Percentiles rank a stretch among this genome's conserved stretches.
phyloP scores from a whole-genome alignment of 2,888 invertebrate species.

The Cheilosia grossa region DNA sequence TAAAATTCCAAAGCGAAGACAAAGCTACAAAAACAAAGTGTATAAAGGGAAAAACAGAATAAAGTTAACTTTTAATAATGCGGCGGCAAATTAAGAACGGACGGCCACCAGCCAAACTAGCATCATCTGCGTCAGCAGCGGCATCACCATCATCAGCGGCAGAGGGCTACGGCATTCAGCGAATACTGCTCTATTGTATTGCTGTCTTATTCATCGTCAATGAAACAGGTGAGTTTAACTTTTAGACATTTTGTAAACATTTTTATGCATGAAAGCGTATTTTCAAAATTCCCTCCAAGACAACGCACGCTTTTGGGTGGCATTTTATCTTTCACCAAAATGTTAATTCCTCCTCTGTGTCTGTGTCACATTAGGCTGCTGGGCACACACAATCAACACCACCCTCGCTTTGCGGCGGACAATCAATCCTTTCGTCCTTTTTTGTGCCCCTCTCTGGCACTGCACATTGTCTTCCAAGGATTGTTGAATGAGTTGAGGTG shows the following conservation, averaged over 20 bases:
- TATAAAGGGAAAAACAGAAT: background rate
- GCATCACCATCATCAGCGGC: background rate
- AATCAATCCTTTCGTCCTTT: constrained; percentile 11
- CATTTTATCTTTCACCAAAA: background rate
- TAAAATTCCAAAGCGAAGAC: background rate
- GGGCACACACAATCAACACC: constrained; percentile 3
- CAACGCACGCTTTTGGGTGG: background rate
- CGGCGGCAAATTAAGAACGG: constrained; percentile 5
- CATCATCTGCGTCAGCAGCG: background rate
- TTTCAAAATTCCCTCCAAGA: too few species aligned
- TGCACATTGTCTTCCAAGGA: constrained; percentile 24
- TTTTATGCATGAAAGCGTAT: background rate
- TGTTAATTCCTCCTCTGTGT: constrained; percentile 1
- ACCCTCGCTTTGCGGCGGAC: constrained; percentile 1
- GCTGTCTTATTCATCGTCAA: constrained; percentile 26
- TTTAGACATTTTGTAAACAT: background rate
- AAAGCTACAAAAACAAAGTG: background rate
- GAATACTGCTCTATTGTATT: constrained; percentile 25
- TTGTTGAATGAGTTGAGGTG: constrained; percentile 16
- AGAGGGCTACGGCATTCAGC: constrained; percentile 6
- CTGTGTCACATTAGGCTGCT: background rate
- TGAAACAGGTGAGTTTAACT: constrained; percentile 50
- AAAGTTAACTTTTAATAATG: constrained; percentile 21
- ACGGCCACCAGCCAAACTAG: background rate
- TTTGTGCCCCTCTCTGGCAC: constrained; percentile 1